Evolutionary conservation across 2,888 invertebrate genomes (phyloP), one percentile per base, ranked within the genome.

Genomic region (Incurvaria masculella): DNA sequence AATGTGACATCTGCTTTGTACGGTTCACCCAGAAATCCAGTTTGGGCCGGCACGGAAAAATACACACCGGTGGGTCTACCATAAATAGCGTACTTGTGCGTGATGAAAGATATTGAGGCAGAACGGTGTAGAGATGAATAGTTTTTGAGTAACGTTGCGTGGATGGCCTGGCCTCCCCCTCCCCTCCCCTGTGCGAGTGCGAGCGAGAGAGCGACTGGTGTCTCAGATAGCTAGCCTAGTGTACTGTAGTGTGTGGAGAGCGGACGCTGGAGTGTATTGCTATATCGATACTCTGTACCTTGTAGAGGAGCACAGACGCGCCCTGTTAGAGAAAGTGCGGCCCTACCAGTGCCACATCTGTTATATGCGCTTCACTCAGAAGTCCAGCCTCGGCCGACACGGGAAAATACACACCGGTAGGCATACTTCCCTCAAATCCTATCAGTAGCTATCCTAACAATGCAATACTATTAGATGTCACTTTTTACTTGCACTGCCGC

Each of bases 321-420:
- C 79, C 78, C 78, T 79, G 76, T 79, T 79, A 79, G 79, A 78
- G 70, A 79, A 79, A 79, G 79, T 78, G 78, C 79, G 79, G 71
- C 85, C 85, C 61, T 86, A 85, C 78, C 85, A 86, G 74, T 87
- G 86, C 76, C 83, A 84, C 74, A 74, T 85, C 68, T 87, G 86
- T 72, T 81, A 83, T 71, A 86, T 86, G 74, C 81, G 85, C 73
- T 87, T 86, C 73, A 86, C 86, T 65, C 86, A 87, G 74, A 86
- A 86, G 76, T 85, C 85, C 74, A 86, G 86, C 69, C 79, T 87
- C 63, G 86, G 86, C 72, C 86, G 86, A 64, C 86, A 87, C 72
- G 86, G 85, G 69, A 83, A 85, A 64, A 84, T 86, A 61, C 86
- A 87, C 66, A 86, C 86, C 66, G 81, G 81, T 81, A 79, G 72